A percentile compares a stretch with the other conserved stretches of the same genome.
phyloP scores from a whole-genome alignment of 2,113 vertebrate species.

The Dunckerocampus dactyliophorus region DNA sequence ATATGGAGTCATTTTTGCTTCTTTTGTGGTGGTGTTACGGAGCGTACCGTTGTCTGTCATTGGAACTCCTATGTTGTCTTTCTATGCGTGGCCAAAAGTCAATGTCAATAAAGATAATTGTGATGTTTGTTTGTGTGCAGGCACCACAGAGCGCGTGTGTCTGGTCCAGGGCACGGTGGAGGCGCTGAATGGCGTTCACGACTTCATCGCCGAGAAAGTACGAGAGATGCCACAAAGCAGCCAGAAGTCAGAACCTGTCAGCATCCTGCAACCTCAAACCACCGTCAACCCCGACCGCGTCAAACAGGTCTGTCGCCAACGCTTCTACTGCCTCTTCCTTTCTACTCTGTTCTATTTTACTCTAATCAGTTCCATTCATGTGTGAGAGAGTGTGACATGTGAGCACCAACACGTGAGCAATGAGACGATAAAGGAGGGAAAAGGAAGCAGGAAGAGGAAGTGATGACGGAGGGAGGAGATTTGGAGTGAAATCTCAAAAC shows the following conservation, averaged over 20 bases:
- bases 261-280: slow-evolving; percentile 89
- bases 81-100: no score
- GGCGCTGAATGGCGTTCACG: slow-evolving; percentile 86
- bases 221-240: slow-evolving; percentile 90
- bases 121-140: slow-evolving; percentile 58
- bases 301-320: slow-evolving; percentile 78
- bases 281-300: slow-evolving; percentile 91
- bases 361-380: background rate
- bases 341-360: background rate
- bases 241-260: slow-evolving; percentile 86
- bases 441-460: background rate
- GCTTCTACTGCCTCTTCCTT: background rate
- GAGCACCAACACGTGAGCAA: no score
- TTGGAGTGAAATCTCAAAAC: slow-evolving; percentile 18
- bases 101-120: background rate
- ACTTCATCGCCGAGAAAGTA: slow-evolving; percentile 92
- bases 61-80: no score
- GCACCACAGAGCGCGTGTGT: slow-evolving; percentile 90
- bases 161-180: slow-evolving; percentile 90
- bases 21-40: no score
- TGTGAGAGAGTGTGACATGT: background rate
- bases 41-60: no score
- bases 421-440: background rate
- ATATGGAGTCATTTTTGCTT: no score
- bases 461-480: background rate